Conservation (phyloP, 2,888 invertebrate species). For the Leptopilina myrica region DNA sequence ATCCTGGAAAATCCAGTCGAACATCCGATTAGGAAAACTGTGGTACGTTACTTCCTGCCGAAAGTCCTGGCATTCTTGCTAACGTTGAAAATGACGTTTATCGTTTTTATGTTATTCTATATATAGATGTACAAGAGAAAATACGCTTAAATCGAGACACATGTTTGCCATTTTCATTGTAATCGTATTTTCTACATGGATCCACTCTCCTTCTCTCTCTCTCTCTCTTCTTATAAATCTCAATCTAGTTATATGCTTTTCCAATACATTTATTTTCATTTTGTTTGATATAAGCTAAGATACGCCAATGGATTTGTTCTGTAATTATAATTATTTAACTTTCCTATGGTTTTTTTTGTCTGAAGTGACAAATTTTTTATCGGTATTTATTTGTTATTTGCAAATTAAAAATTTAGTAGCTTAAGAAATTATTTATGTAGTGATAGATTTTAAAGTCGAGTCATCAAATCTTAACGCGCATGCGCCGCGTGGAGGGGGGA, state of each 20-base stretch:
- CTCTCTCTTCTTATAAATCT: not conserved
- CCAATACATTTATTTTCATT: not conserved
- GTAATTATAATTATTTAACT: not conserved
- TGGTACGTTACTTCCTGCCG: constrained; percentile 65
- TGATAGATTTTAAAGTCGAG: too few relatives aligned
- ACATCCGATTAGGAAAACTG: constrained; percentile 72
- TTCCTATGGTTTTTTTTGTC: not conserved
- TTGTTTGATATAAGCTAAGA: not conserved
- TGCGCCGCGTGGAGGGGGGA: too few relatives aligned
- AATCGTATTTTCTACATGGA: not conserved
- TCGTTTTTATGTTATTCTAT: constrained; percentile 58
- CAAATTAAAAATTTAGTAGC: too few relatives aligned
- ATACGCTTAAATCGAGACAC: not conserved
- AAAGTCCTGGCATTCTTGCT: constrained; percentile 45
- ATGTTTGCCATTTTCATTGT: not conserved
- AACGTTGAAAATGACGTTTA: constrained; percentile 58
- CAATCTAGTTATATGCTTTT: not conserved
- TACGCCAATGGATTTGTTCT: not conserved
- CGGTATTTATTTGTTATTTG: too few relatives aligned
- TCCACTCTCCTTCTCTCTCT: not conserved
- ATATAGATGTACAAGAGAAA: not conserved
- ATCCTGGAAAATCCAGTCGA: constrained; percentile 70
- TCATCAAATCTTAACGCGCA: too few relatives aligned
- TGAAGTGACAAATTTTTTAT: too few relatives aligned
- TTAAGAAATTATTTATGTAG: too few relatives aligned